phyloP scores from a whole-genome alignment of 2,113 vertebrate genomes.

The Cavia porcellus region DNA sequence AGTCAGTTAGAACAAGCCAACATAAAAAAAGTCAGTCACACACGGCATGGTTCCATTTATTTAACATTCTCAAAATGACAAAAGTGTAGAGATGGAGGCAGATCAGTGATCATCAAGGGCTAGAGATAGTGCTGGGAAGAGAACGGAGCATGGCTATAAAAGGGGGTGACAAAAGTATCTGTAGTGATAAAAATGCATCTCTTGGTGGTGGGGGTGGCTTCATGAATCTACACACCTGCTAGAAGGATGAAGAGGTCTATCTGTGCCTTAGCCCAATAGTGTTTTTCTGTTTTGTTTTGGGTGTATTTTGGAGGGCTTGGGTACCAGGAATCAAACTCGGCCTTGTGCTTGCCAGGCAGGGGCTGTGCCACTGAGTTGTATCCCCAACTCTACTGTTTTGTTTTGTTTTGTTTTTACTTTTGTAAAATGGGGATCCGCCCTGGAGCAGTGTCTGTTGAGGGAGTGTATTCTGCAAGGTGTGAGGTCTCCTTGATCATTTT shows the following conservation, averaged over 20 bases:
- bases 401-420: background rate
- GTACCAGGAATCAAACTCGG: too few species aligned
- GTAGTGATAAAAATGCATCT: too few species aligned
- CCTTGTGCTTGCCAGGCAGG: too few species aligned
- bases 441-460: background rate
- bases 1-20: background rate
- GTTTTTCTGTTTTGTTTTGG: too few species aligned
- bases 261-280: background rate
- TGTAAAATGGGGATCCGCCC: background rate
- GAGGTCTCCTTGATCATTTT: background rate
- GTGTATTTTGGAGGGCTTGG: too few species aligned
- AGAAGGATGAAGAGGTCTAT: background rate
- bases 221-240: background rate
- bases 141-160: background rate
- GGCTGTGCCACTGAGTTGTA: too few species aligned
- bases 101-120: background rate
- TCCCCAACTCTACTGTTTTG: too few species aligned
- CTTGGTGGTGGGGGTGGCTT: background rate
- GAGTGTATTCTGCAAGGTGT: background rate
- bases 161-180: background rate
- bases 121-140: background rate
- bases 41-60: background rate
- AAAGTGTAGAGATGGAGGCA: background rate
- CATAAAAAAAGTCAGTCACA: background rate
- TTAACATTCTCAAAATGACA: conserved; percentile 4